Percentiles rank a stretch among this genome's conserved stretches.
Conservation (phyloP, 2,113 vertebrate species). For the Equus przewalskii region DNA sequence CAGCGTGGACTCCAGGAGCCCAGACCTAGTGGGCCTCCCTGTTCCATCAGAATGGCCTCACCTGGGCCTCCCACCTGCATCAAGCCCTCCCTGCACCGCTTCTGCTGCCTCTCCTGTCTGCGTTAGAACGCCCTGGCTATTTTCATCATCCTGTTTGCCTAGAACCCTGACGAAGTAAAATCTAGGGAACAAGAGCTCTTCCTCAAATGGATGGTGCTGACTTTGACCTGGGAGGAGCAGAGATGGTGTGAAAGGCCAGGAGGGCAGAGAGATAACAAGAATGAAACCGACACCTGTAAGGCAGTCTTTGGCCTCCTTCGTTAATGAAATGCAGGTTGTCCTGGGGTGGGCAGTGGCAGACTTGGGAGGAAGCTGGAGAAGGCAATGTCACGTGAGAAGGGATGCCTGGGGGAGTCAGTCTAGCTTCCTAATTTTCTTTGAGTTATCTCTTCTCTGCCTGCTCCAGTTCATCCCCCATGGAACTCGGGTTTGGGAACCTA, state of each 20-base stretch:
- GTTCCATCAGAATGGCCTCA: background rate
- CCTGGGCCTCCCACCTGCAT: accelerated
- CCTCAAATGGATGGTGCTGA: background rate
- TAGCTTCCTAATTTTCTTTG: background rate
- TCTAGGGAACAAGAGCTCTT: background rate
- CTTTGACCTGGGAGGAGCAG: background rate
- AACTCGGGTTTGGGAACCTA: background rate
- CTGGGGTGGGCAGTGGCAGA: background rate
- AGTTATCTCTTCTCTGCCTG: background rate
- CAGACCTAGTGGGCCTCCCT: background rate
- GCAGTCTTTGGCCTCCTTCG: background rate
- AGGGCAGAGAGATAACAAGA: background rate
- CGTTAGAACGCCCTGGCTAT: too few species aligned
- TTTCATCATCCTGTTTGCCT: background rate
- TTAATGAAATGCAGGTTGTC: background rate
- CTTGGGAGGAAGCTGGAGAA: background rate
- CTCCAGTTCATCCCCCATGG: background rate
- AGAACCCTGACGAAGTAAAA: background rate
- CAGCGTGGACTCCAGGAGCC: background rate
- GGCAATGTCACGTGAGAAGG: background rate
- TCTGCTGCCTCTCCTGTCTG: background rate
- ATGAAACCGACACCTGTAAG: background rate
- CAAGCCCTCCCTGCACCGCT: background rate
- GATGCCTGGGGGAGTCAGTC: background rate
- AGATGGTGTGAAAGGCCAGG: background rate